phyloP scores from a whole-genome alignment of 2,888 invertebrate species.

The Eulithis testata region DNA sequence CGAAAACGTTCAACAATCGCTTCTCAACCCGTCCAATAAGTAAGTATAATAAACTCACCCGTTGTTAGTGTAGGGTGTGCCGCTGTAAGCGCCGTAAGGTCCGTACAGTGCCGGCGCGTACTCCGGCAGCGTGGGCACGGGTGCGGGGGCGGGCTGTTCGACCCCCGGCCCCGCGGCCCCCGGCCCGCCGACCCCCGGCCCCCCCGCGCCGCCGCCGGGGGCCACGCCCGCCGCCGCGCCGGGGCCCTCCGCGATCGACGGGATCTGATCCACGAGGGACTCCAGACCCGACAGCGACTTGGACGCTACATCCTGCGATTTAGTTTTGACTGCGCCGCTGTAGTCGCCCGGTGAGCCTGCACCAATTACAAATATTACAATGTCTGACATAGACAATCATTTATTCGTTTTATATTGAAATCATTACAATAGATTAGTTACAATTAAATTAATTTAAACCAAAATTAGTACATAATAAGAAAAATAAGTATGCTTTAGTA shows the following conservation, averaged over 20 bases:
- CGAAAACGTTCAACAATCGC: too few relatives aligned
- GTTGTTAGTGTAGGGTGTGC: constrained; percentile 67
- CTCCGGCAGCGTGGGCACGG: constrained; percentile 57
- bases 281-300: constrained; percentile 94
- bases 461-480: too few relatives aligned
- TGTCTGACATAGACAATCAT: too few relatives aligned
- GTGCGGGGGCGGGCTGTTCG: constrained; percentile 45
- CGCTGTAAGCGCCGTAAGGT: constrained; percentile 69
- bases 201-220: constrained; percentile 41
- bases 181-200: constrained; percentile 16
- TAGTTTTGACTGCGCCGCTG: constrained; percentile 73
- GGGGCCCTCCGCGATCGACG: constrained; percentile 92
- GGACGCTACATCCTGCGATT: constrained; percentile 90
- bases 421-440: too few relatives aligned
- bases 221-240: constrained; percentile 43
- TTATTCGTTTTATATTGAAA: too few relatives aligned
- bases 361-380: too few relatives aligned
- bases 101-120: constrained; percentile 63
- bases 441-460: too few relatives aligned
- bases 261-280: constrained; percentile 96
- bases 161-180: constrained; percentile 35
- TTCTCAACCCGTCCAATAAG: too few relatives aligned
- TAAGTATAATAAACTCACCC: constrained; percentile 51
- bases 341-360: constrained; percentile 72
- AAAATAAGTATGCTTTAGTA: too few relatives aligned